A percentile compares a stretch with the other conserved stretches of the same genome.
Evolutionary conservation across 2,113 vertebrate genomes (phyloP).

Genomic region (Phainopepla nitens): DNA sequence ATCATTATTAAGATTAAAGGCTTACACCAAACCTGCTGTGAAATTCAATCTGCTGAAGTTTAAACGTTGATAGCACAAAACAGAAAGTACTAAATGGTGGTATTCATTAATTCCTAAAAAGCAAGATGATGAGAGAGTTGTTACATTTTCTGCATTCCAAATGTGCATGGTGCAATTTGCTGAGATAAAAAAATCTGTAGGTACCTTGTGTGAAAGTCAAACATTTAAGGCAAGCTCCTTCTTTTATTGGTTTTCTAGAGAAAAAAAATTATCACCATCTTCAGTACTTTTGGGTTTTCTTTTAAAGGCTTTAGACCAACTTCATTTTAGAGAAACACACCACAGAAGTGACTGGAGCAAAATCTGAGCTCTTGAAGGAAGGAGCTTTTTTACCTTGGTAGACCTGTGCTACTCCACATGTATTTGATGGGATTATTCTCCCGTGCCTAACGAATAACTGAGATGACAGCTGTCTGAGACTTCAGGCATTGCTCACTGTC

Average conservation of each 20-base stretch:
- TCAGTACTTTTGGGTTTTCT: background rate
- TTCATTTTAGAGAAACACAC: background rate
- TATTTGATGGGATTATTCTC: background rate
- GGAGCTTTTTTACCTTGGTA: background rate
- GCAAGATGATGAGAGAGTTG: background rate
- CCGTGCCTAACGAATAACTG: background rate
- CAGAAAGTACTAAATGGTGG: constrained; percentile 20
- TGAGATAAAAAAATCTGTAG: background rate
- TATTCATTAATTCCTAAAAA: constrained; percentile 48
- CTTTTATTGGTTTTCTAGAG: background rate
- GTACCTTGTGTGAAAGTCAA: background rate
- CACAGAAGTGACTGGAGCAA: background rate
- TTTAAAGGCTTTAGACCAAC: background rate
- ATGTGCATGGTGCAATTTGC: background rate
- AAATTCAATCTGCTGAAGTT: constrained; percentile 69
- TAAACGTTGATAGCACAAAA: constrained; percentile 41
- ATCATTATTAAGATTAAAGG: constrained; percentile 77
- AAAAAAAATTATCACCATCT: background rate
- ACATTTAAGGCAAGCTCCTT: background rate
- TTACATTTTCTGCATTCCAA: background rate
- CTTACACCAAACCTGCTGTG: constrained; percentile 66
- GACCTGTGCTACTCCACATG: background rate
- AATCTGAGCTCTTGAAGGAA: background rate
- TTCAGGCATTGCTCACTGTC: background rate
- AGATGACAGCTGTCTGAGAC: background rate